Evolutionary conservation across 2,113 vertebrate genomes (phyloP), one percentile per base, ranked within the genome.

Genomic region (Strix uralensis): DNA sequence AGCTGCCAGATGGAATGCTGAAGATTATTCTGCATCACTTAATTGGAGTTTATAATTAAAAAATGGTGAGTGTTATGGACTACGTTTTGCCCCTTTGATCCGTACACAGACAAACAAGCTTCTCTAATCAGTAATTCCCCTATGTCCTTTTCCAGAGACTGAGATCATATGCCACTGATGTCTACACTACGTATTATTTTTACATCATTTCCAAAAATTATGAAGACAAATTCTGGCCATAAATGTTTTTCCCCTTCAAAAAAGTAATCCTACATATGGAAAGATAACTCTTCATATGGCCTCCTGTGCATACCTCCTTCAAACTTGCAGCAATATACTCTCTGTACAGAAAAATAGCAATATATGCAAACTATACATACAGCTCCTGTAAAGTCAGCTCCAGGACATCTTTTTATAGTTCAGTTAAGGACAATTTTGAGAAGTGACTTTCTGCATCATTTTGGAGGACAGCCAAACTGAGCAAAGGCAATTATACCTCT

Each of bases 31-130:
- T 91, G 92, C 89, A 81, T 61, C 84, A 92, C 74, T 92, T 97
- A 97, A 97, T 95, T 97, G 91, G 78, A 96, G 74, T 80, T 97
- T 93, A 92, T 96, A 97, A 97, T 97, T 97, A 82, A 95, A 81
- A 96, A 97, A 92, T 32, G 44, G 66, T 38, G 91, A 87, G 36
- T 87, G 66, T 70, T 92, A 72, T 38, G 46, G 87, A 83, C 85
- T 85, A 23, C 0, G 6, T 82, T 96, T 88, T 92, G 36, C 74
- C 88, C 85, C 42, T 92, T 73, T 96, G 95, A 97, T 95, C 92
- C 78, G 46, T 62, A 57, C 46, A 65, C n/a, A 96, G 86, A 79
- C 73, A 95, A 95, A 92, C 96, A 90, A 92, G 70, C 54, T 97
- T 77, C 70, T 91, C 91, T 94, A 82, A 95, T 95, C 73, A 91